Conservation (phyloP, 2,888 invertebrate species). For the Morinoia aosen region DNA sequence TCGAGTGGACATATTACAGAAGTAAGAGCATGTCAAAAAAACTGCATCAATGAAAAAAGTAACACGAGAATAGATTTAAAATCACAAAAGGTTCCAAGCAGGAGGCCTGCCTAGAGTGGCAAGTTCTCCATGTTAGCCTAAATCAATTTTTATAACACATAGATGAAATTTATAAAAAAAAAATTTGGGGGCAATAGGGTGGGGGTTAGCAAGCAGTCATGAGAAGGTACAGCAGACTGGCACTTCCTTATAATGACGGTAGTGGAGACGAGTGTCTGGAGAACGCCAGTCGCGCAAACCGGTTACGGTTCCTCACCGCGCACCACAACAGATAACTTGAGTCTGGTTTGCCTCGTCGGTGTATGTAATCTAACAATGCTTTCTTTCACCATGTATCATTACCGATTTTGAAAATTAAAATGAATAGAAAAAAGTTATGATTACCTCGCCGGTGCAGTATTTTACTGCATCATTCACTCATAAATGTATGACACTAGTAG, state of each 20-base stretch:
- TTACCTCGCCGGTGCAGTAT: neutral
- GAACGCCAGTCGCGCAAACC: neutral
- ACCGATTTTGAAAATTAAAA: neutral
- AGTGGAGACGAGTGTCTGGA: neutral
- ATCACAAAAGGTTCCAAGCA: neutral
- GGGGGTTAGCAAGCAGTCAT: neutral
- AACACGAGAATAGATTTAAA: neutral
- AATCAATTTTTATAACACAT: neutral
- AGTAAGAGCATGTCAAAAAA: neutral
- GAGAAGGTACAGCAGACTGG: neutral
- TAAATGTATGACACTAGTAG: neutral
- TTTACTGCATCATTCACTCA: neutral
- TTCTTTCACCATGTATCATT: neutral
- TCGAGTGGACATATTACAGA: neutral
- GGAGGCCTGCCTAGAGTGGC: neutral
- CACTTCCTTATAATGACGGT: constrained; percentile 12
- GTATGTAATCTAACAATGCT: neutral
- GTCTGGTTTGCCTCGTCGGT: neutral
- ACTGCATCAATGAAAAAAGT: neutral
- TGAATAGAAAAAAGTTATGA: neutral
- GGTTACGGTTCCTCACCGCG: neutral
- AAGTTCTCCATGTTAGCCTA: neutral
- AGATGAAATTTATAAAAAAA: neutral
- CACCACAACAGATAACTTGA: neutral
- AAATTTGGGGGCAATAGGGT: neutral